Conservation (phyloP, 2,797 vertebrate species). For the Poeciliopsis gracilis region DNA sequence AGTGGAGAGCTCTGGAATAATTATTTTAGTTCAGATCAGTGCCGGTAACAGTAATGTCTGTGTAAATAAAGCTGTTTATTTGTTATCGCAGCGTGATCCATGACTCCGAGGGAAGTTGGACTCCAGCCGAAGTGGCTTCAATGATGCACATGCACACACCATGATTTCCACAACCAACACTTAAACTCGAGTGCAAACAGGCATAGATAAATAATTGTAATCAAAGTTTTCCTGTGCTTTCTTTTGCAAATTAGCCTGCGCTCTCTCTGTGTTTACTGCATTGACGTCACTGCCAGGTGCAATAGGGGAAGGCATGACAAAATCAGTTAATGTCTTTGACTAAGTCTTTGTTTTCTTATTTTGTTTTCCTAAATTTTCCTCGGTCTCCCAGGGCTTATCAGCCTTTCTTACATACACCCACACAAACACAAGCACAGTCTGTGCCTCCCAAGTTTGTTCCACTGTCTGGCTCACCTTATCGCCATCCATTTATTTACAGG, state of each 20-base stretch:
- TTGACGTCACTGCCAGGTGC: not conserved
- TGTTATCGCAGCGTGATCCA: conserved; percentile 41
- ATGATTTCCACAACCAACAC: conserved; percentile 11
- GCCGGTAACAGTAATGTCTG: conserved; percentile 48
- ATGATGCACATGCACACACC: conserved; percentile 36
- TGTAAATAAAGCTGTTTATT: conserved; percentile 65
- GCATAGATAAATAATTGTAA: conserved; percentile 28
- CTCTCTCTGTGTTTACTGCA: conserved; percentile 33
- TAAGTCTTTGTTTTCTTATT: conserved; percentile 5
- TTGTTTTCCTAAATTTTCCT: conserved; percentile 3
- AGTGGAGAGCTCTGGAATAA: conserved; percentile 34
- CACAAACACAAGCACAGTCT: not conserved
- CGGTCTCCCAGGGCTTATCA: not conserved
- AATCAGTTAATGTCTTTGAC: conserved; percentile 31
- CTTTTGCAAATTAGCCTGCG: conserved; percentile 43
- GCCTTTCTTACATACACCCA: not conserved
- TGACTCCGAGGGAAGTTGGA: conserved; percentile 50
- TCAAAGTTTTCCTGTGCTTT: conserved; percentile 29
- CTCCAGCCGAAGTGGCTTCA: conserved; percentile 37
- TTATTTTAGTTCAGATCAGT: conserved; percentile 39
- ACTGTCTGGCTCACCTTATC: conserved; percentile 27
- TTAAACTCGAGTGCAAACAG: conserved; percentile 14
- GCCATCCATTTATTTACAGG: conserved; percentile 74
- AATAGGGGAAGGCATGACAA: conserved; percentile 19
- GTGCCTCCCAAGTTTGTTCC: conserved; percentile 2